phyloP scores from a whole-genome alignment of 2,888 invertebrate genomes.

The Eudasyphora cyanicolor region DNA sequence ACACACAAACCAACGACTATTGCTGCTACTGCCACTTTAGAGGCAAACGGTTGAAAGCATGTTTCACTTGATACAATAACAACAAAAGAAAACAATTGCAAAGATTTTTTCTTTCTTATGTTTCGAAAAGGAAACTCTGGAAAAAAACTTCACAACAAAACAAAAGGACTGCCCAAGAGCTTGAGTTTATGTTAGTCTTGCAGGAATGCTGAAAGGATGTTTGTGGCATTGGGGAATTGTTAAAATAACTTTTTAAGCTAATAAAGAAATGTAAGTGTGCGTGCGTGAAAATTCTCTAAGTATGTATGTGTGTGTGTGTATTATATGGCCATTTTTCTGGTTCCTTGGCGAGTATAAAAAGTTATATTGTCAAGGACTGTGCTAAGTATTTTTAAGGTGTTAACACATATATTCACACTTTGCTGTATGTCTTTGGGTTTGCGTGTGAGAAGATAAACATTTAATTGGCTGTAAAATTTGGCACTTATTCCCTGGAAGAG shows the following conservation, averaged over 20 bases:
- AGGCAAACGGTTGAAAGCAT: background rate
- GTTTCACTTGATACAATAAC: conserved; percentile 4
- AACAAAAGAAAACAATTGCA: conserved; percentile 10
- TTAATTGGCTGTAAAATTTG: conserved; percentile 57
- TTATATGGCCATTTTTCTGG: conserved; percentile 4
- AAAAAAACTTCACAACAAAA: conserved; percentile 38
- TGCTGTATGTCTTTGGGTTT: background rate
- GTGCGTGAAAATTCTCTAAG: background rate
- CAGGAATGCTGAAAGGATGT: conserved; percentile 38
- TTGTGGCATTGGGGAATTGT: conserved; percentile 40
- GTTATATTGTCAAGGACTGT: conserved; percentile 23
- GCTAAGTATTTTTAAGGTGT: conserved; percentile 48
- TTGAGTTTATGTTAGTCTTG: conserved; percentile 28
- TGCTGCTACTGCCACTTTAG: background rate
- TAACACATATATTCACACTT: conserved; percentile 28
- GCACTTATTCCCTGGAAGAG: conserved; percentile 5
- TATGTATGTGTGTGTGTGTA: background rate
- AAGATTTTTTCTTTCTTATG: background rate
- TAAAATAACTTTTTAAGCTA: conserved; percentile 55
- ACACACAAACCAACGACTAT: background rate
- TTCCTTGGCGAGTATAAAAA: background rate
- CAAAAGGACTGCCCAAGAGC: conserved; percentile 15
- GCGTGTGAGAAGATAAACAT: conserved; percentile 27
- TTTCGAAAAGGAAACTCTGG: conserved; percentile 2
- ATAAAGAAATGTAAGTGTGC: conserved; percentile 38